These are phyloP conservation scores for Drosophila atroscutellata DNA, from an alignment of 2,888 invertebrate species.

Conservation along the genomic window DNA sequence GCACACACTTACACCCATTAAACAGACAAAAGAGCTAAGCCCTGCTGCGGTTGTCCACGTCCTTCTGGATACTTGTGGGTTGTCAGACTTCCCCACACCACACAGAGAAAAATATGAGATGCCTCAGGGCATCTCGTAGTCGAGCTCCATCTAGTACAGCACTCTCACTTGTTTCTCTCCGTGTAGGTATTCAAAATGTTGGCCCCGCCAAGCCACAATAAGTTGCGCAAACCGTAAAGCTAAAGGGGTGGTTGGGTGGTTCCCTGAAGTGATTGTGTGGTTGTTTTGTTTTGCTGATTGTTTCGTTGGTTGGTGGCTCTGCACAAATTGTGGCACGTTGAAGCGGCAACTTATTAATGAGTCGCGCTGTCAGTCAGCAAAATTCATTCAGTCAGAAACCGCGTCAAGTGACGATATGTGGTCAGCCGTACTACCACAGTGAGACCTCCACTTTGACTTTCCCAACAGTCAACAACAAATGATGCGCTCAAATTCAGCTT, in stretches of 20 bases:
- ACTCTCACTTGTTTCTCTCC: background rate
- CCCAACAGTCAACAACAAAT: background rate
- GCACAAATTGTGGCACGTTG: slow-evolving; percentile 45
- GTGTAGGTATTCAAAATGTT: background rate
- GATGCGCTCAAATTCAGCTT: background rate
- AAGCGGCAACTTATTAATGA: slow-evolving; percentile 39
- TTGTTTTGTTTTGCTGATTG: background rate
- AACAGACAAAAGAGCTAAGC: background rate
- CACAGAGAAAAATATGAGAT: background rate
- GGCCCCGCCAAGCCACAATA: slow-evolving; percentile 39
- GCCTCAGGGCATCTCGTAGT: background rate
- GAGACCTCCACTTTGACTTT: background rate
- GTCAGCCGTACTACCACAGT: background rate
- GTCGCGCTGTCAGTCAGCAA: slow-evolving; percentile 34
- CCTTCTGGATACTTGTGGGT: background rate
- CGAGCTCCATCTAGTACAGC: background rate
- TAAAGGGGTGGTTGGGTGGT: slow-evolving; percentile 7
- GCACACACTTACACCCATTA: no score
- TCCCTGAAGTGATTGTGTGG: slow-evolving; percentile 2
- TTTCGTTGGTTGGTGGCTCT: background rate
- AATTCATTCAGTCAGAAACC: slow-evolving; percentile 17
- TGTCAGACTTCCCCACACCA: background rate
- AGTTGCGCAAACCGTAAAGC: slow-evolving; percentile 25
- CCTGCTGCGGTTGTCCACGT: background rate
- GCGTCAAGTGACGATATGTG: slow-evolving; percentile 5